Conservation (phyloP, 2,797 vertebrate species). For the Apogon hyalosoma region DNA sequence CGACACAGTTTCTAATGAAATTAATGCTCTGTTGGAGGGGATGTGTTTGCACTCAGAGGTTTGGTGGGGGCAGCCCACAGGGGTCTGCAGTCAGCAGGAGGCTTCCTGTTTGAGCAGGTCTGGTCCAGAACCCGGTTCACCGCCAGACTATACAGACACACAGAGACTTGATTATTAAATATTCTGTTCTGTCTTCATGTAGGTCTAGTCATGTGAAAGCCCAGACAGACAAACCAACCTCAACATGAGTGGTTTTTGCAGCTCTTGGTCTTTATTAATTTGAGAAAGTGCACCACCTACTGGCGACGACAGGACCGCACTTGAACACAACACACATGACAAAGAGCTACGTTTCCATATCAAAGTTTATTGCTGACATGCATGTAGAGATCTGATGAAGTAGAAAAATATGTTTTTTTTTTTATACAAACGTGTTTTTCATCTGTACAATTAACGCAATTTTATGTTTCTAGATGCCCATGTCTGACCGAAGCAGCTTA, state of each 20-base stretch:
- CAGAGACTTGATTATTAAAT: slow-evolving; percentile 37
- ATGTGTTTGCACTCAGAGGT: slow-evolving; percentile 20
- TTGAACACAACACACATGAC: slow-evolving; percentile 8
- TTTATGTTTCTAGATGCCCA: slow-evolving; percentile 82
- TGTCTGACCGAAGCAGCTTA: slow-evolving; percentile 81
- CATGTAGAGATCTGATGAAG: slow-evolving; percentile 95
- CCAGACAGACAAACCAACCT: background rate
- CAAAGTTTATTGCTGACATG: slow-evolving; percentile 99
- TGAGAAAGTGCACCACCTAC: slow-evolving; percentile 63
- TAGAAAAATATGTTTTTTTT: slow-evolving; percentile 98
- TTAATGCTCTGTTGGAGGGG: slow-evolving; percentile 4
- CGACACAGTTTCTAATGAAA: slow-evolving; percentile 14
- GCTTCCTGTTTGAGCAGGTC: slow-evolving; percentile 53
- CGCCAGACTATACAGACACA: slow-evolving; percentile 8
- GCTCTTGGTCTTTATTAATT: background rate
- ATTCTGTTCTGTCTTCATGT: slow-evolving; percentile 7
- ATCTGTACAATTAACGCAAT: slow-evolving; percentile 87
- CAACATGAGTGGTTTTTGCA: background rate
- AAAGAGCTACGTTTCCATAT: slow-evolving; percentile 79
- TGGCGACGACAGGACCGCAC: slow-evolving; percentile 31
- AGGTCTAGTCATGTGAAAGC: slow-evolving; percentile 3
- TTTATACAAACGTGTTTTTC: slow-evolving; percentile 94
- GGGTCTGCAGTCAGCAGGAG: slow-evolving; percentile 36
- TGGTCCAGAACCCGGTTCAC: slow-evolving; percentile 39
- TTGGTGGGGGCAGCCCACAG: slow-evolving; percentile 18